Conservation (phyloP, 2,113 vertebrate species). For the Protobothrops mucrosquamatus region DNA sequence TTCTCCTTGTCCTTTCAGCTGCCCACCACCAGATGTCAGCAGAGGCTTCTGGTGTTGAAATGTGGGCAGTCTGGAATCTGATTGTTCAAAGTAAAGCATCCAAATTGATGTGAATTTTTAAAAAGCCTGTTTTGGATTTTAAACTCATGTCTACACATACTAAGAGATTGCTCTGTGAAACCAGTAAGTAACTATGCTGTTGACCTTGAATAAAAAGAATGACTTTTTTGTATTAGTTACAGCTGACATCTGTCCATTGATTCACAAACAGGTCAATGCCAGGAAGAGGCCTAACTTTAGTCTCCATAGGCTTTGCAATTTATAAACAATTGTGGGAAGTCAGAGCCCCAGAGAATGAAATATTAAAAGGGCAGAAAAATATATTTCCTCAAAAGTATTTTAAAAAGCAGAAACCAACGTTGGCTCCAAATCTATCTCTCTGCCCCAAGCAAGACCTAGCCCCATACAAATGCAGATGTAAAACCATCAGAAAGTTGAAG, state of each 20-base stretch:
- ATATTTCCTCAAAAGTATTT: too few species aligned
- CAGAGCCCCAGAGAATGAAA: too few species aligned
- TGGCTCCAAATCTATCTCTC: too few species aligned
- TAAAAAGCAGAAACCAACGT: too few species aligned
- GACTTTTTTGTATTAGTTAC: not conserved
- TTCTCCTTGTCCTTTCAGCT: not conserved
- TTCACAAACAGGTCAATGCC: not conserved
- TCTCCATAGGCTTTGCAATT: not conserved
- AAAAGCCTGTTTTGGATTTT: not conserved
- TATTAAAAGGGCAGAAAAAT: too few species aligned
- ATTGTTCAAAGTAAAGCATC: not conserved
- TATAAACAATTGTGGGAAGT: not conserved
- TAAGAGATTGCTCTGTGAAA: not conserved
- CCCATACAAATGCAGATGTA: too few species aligned
- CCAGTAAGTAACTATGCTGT: not conserved
- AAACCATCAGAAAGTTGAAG: too few species aligned
- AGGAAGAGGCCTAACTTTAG: not conserved
- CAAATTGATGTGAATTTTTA: not conserved
- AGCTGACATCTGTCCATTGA: not conserved
- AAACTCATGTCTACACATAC: not conserved
- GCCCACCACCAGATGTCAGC: constrained; percentile 17
- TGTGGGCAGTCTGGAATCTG: not conserved
- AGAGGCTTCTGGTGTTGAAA: constrained; percentile 1
- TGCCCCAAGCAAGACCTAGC: too few species aligned
- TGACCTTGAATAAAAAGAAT: not conserved